phyloP scores from a whole-genome alignment of 2,797 vertebrate species.

The Sternotherus odoratus region DNA sequence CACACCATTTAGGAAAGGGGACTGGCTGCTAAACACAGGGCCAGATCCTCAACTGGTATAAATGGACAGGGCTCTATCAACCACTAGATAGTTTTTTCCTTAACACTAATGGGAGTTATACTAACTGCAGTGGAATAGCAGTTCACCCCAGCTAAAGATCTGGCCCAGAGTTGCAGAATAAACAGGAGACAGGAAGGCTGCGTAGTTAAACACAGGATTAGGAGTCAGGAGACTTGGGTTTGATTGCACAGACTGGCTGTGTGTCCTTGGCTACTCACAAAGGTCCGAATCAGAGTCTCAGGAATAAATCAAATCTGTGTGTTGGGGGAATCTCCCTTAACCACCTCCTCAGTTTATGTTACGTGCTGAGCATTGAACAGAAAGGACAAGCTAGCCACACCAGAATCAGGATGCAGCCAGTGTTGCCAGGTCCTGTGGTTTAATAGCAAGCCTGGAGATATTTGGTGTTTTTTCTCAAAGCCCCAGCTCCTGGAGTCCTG shows the following conservation, averaged over 20 bases:
- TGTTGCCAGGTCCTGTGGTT: neutral
- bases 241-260: neutral
- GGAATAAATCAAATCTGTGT: neutral
- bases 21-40: neutral
- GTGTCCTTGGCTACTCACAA: accelerated
- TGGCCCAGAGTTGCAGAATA: neutral
- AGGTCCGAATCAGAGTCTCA: neutral
- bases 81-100: neutral
- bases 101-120: neutral
- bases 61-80: neutral
- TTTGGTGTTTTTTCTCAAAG: neutral
- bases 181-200: neutral
- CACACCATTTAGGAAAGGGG: neutral
- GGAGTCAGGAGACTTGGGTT: neutral
- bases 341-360: neutral
- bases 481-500: neutral
- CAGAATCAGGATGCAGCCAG: neutral
- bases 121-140: neutral
- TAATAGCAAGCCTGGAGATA: neutral
- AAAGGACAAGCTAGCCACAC: neutral
- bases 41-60: neutral
- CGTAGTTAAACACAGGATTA: neutral
- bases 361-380: neutral
- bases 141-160: neutral
- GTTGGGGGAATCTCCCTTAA: neutral